phyloP scores from a whole-genome alignment of 2,113 vertebrate genomes.

The Chloropsis hardwickii region DNA sequence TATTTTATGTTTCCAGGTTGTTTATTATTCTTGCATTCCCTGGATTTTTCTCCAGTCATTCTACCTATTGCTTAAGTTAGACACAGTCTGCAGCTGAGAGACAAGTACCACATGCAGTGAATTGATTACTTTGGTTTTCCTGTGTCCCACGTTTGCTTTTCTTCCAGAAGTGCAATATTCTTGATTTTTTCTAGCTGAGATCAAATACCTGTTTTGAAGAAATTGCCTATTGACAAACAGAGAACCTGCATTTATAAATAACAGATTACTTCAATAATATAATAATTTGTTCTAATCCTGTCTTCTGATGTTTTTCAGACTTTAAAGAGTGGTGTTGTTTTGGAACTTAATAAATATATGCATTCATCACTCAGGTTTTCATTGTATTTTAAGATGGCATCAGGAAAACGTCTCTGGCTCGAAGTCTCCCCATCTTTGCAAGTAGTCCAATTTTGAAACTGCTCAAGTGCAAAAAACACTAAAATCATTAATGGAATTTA shows the following conservation, averaged over 20 bases:
- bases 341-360: neutral
- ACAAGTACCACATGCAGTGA: neutral
- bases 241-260: neutral
- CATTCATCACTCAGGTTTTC: neutral
- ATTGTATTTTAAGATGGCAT: neutral
- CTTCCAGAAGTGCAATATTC: neutral
- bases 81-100: neutral
- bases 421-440: neutral
- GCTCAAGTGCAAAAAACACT: neutral
- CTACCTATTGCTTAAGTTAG: neutral
- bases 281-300: neutral
- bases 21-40: neutral
- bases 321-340: neutral
- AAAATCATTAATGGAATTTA: neutral
- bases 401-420: neutral
- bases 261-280: neutral
- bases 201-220: neutral
- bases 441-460: neutral
- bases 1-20: neutral
- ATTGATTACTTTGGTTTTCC: neutral
- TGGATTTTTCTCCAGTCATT: neutral
- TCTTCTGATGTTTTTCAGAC: neutral
- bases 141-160: neutral
- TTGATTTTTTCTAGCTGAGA: neutral
- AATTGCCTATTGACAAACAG: neutral